Base-by-base conservation (phyloP, 2,888 invertebrate species). In the Selenia dentaria region DNA sequence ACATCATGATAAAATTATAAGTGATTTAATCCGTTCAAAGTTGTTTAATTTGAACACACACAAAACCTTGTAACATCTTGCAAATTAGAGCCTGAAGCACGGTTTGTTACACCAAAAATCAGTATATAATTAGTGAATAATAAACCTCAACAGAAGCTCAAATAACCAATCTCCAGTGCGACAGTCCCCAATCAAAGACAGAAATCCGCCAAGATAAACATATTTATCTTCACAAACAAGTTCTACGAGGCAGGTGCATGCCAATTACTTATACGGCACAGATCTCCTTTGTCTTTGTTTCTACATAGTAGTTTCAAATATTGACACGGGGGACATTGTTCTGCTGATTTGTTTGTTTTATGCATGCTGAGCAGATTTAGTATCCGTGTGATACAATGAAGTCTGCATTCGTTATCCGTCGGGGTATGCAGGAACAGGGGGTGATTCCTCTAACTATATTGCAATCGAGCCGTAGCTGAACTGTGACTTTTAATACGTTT, bases 211-310 rank as follows among this genome's bases (percentile, higher is more conserved):
- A 28, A 13, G 34, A 16, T 28, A 28, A 28, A 39, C 26, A 33
- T 47, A 51, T 42, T 36, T 41, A 47, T 38, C 29, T 38, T 29
- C 38, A 44, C 51, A 53, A 37, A 38, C 29, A 29, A 38, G 22
- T 36, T 26, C 45, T 49, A 42, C 42, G 53, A 51, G 50, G 54
- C 63, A 67, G 66, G 64, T 71, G 70, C 70, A 71, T 67, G 64
- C 69, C 68, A 74, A 73, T 73, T 73, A 35, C 13, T n/a, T 74
- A 47, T 49, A 35, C 45, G 56, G 54, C 58, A 42, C 54, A 54
- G 56, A 59, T 57, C 57, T 57, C 68, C 74, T 74, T 74, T 77
- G 73, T 74, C 64, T 70, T 52, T 54, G 34, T 34, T 14, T 14
- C 9, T 6, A 10, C 6, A 20, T 22, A 43, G 41, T 55, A 48